Base-by-base conservation (phyloP, 2,113 vertebrate genomes). In the Carassius carassius region DNA sequence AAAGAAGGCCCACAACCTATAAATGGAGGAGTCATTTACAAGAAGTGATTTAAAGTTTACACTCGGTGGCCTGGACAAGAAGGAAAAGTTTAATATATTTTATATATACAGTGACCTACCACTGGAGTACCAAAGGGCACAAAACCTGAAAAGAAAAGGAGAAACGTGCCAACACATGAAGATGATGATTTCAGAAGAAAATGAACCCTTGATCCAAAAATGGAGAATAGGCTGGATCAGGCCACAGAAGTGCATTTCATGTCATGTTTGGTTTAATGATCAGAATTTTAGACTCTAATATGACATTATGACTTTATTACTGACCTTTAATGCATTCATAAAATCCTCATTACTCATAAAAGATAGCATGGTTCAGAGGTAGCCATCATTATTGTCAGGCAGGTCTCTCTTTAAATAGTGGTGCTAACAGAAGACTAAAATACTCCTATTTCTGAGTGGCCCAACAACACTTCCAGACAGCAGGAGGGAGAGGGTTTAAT, bases 71-170 rank as follows among this genome's bases (percentile, higher is more conserved):
- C n/a, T 8, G 35, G 10, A 56, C 25, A 29, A 56, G n/a, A 65
- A 16, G 23, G 4, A 44, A 23, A 6, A 6, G 37, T 44, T n/a
- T 0, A 29, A 21, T 29, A 58, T 77, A 2, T 58, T 11, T 11
- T 35, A 29, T 29, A 29, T 29, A 29, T 29, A 29, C 4, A 19
- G 6, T 7, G 14, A 95, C 97, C 96, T 93, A 98, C 97, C 62
- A 98, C 97, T 89, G 97, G 97, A 0, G 96, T 98, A 90, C 97
- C 97, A 85, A 98, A 99, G 56, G 97, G 97, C 87, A 99, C 95
- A 87, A 97, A 98, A 94, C 97, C 97, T 99, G 75, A 8, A 86
- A 81, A 86, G 63, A 75, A 84, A n/a, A 86, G 25, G 63, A 32
- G 47, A 5, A 81, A 6, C 14, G 16, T 8, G 13, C 21, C 0